These are phyloP conservation scores for Drosophila mayri DNA, from an alignment of 1,140 invertebrate genomes.

Conservation along the genomic window DNA sequence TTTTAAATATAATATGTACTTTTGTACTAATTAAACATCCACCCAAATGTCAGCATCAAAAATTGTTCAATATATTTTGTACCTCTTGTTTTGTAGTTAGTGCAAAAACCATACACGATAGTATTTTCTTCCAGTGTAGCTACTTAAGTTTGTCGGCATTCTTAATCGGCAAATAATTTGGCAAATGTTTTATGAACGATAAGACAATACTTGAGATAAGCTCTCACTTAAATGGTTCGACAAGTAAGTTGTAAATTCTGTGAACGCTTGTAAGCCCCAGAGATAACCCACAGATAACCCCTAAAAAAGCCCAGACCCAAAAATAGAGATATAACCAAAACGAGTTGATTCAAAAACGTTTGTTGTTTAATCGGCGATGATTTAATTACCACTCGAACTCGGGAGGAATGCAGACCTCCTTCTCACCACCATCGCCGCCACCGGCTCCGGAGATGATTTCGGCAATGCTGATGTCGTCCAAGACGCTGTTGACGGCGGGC, in stretches of 20 bases:
- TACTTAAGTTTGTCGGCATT: slow-evolving; percentile 8
- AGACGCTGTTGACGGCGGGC: slow-evolving; percentile 64
- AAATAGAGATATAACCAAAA: background rate
- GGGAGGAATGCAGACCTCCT: slow-evolving; percentile 76
- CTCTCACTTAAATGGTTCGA: background rate
- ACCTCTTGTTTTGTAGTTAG: background rate
- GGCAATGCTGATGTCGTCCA: slow-evolving; percentile 64
- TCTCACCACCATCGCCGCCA: slow-evolving; percentile 76
- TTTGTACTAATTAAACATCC: background rate
- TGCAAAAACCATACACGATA: background rate
- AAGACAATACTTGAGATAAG: slow-evolving; percentile 58
- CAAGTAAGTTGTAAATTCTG: slow-evolving; percentile 9
- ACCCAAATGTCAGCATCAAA: background rate
- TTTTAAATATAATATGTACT: background rate
- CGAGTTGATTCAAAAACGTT: slow-evolving; percentile 33
- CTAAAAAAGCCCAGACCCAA: background rate
- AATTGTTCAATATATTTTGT: background rate
- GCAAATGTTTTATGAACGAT: slow-evolving; percentile 52
- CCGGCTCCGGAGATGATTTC: slow-evolving; percentile 59
- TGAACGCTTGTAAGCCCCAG: background rate
- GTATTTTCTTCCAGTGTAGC: background rate
- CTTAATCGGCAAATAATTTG: slow-evolving; percentile 58
- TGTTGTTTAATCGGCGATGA: slow-evolving; percentile 51
- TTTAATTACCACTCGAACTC: slow-evolving; percentile 68
- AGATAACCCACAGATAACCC: background rate